Evolutionary conservation across 2,797 vertebrate species (phyloP).

Genomic region (Xyrichtys novacula): DNA sequence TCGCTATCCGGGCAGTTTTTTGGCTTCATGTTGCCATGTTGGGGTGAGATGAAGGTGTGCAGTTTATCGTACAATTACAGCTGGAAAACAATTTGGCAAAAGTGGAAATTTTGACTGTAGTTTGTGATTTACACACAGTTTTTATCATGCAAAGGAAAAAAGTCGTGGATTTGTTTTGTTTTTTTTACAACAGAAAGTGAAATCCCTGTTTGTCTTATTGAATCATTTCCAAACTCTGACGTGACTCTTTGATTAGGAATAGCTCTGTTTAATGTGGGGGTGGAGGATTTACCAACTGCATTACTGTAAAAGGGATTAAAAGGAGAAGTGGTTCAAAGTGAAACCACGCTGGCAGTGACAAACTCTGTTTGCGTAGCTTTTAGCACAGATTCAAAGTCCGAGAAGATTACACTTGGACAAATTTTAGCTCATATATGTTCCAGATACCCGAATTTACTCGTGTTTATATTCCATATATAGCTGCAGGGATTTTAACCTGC

Average conservation of each 20-base stretch:
- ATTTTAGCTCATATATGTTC: slow-evolving; percentile 11
- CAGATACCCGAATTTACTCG: not conserved
- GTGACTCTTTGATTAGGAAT: no score
- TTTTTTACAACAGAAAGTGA: no score
- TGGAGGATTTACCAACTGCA: no score
- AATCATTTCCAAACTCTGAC: no score
- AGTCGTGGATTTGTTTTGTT: not conserved
- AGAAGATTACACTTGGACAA: slow-evolving; percentile 14
- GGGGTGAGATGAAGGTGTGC: no score
- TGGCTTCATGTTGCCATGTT: no score
- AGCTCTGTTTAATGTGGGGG: no score
- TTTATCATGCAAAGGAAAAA: not conserved
- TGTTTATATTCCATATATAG: slow-evolving; percentile 17
- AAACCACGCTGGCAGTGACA: slow-evolving; percentile 9
- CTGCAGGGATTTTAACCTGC: not conserved
- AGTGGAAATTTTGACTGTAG: not conserved
- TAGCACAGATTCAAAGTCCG: slow-evolving; percentile 33
- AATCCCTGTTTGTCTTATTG: no score
- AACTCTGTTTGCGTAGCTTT: not conserved
- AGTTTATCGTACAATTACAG: no score
- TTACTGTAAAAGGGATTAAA: not conserved
- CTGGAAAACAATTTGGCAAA: no score
- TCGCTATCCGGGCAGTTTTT: no score
- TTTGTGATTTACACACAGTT: not conserved
- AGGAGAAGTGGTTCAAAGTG: not conserved